Evolutionary conservation across 2,888 invertebrate genomes (phyloP), one percentile per base, ranked within the genome.

Genomic region (Drosophila monieri): DNA sequence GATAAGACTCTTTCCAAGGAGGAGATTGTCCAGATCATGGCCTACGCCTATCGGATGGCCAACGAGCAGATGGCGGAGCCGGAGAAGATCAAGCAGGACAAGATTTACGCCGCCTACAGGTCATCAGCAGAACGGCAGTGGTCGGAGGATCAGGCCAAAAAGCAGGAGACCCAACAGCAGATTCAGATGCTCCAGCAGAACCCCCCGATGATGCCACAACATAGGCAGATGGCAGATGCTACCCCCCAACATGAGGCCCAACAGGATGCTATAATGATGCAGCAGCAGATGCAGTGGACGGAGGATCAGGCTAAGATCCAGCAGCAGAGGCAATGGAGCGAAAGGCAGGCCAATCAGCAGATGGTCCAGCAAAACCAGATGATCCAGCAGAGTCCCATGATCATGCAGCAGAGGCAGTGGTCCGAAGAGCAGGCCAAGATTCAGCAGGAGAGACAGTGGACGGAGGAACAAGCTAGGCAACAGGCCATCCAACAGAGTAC

Each of bases 11-110:
- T 89, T 35, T 74, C 81, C 56, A 89, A 83, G 59, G 88, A 90
- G 15, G 90, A 90, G 12, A 78, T 90, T 6, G 32, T 80, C 6
- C 79, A 88, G 54, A 80, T 90, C 48, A 84, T 90, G 88, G 77
- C 81, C 14, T 89, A 85, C 55, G 90, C 90, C 18, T 88, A 88
- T 43, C 89, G 89, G 15, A 77, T 84, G 84, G 89, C 88, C n/a
- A 76, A 43, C 27, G 74, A 81, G 9, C 69, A 59, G 6, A 74
- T 76, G 66, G 66, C 59, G 3, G 43, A 74, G 4, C 59, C 35
- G 1, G 60, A 62, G 1, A 67, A 66, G 25, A 25, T 35, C 6
- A 73, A 62, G 10, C 48, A 73, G 37, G 73, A 73, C 1, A 81
- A 76, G 37, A 37, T 47, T 6, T 77, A 76, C 46, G 64, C 78